phyloP scores from a whole-genome alignment of 2,797 vertebrate species.

The Balearica regulorum region DNA sequence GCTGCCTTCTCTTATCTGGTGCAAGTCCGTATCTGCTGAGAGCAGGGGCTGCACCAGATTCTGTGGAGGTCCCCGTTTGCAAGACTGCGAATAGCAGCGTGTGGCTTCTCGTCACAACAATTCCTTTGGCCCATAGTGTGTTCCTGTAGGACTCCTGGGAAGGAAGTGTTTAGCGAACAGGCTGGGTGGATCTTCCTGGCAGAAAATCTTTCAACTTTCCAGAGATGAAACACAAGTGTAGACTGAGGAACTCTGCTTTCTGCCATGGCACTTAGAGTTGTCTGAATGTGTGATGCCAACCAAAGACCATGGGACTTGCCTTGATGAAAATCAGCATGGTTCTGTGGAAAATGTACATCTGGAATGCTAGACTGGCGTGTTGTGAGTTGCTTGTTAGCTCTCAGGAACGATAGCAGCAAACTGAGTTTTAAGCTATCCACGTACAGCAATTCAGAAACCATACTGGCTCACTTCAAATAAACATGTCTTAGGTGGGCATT shows the following conservation, averaged over 20 bases:
- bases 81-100: accelerated
- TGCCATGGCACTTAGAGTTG: background rate
- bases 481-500: background rate
- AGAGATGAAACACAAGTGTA: background rate
- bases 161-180: background rate
- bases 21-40: accelerated
- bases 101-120: background rate
- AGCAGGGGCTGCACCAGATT: background rate
- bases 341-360: background rate
- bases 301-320: background rate
- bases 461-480: background rate
- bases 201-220: background rate
- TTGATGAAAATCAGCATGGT: background rate
- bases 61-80: background rate
- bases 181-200: background rate
- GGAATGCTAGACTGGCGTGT: background rate
- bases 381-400: too few relatives aligned
- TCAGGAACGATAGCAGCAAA: too few relatives aligned
- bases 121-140: background rate
- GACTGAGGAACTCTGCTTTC: background rate
- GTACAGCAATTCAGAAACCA: background rate
- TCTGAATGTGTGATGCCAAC: background rate
- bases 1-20: background rate
- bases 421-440: background rate
- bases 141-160: background rate